These are phyloP conservation scores for Neogobius melanostomus DNA, from an alignment of 2,113 vertebrate species.

Conservation along the genomic window DNA sequence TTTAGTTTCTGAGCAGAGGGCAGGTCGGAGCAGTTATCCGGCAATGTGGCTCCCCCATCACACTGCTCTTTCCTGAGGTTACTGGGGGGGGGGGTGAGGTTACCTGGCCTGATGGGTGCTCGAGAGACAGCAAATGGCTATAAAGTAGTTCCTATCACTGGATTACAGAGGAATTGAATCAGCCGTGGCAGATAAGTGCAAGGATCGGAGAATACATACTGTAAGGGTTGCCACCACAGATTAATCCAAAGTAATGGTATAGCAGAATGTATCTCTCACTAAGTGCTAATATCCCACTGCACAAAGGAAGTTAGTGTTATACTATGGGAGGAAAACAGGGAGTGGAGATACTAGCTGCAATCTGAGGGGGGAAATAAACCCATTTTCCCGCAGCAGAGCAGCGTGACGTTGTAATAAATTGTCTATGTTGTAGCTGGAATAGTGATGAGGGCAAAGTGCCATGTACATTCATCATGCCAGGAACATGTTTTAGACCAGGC, in stretches of 20 bases:
- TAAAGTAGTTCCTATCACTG: constrained; percentile 55
- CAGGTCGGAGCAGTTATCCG: constrained; percentile 63
- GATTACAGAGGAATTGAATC: constrained; percentile 49
- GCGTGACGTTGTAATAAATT: neutral
- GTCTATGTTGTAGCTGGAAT: constrained; percentile 3
- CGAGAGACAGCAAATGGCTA: constrained; percentile 53
- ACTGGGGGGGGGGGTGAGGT: constrained; percentile 43
- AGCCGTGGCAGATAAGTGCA: constrained; percentile 47
- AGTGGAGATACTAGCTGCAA: neutral
- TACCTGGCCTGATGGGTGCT: constrained; percentile 45
- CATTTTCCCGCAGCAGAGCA: neutral
- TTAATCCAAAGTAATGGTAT: constrained; percentile 52
- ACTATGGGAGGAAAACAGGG: constrained; percentile 1
- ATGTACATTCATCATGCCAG: neutral
- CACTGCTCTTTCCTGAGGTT: constrained; percentile 39
- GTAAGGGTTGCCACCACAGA: constrained; percentile 32
- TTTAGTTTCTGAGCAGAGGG: constrained; percentile 70
- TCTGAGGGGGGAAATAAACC: neutral
- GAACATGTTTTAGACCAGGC: neutral
- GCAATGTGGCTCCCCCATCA: constrained; percentile 48
- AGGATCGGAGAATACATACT: constrained; percentile 36
- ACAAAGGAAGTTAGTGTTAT: constrained; percentile 38
- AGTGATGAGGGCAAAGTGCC: neutral
- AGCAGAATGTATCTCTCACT: constrained; percentile 17
- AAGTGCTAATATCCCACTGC: constrained; percentile 35